Base-by-base conservation (phyloP, 2,888 invertebrate species). In the Nebria salina region DNA sequence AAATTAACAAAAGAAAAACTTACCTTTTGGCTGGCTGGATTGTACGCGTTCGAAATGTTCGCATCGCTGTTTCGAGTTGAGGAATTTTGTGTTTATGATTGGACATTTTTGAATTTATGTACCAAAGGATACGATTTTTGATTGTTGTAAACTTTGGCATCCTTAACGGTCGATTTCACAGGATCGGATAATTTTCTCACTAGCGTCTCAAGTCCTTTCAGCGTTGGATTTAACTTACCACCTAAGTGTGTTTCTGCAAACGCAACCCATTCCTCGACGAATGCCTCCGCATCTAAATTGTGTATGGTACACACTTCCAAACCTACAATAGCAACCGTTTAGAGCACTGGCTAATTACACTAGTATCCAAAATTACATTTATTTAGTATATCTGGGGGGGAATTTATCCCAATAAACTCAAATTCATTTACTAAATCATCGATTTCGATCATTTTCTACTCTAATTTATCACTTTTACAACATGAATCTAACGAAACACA, bases 261-360 rank as follows among this genome's bases (percentile, higher is more conserved):
- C 25, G 95, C 95, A 89, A 94, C 92, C 95, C 95, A 96, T 90
- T 93, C 92, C 86, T 94, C 93, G 76, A 93, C 94, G 84, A 95
- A 93, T 85, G 93, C 92, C 86, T 93, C 93, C 65, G 94, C 93
- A 83, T 91, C 91, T 75, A 95, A 88, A 85, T 91, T 89, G 87
- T 95, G 92, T 77, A 90, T 90, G 83, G 90, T 88, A 86, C 95
- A 94, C 84, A 95, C 89, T 87, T 92, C 93, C 85, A 92, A 90
- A 86, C 92, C 92, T 92, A 25, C 42, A 65, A 25, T 42, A 41
- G 13, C 68, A 9, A 26, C n/a, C 15, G n/a, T 42, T 64, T 72
- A 75, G 20, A 20, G 54, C 43, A 72, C 42, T n/a, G 42, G 65
- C 15, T 25, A 43, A 42, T 11, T 13, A 77, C 20, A n/a, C 20